Conservation (phyloP, 2,113 vertebrate genomes). For the Sphyrna mokarran region DNA sequence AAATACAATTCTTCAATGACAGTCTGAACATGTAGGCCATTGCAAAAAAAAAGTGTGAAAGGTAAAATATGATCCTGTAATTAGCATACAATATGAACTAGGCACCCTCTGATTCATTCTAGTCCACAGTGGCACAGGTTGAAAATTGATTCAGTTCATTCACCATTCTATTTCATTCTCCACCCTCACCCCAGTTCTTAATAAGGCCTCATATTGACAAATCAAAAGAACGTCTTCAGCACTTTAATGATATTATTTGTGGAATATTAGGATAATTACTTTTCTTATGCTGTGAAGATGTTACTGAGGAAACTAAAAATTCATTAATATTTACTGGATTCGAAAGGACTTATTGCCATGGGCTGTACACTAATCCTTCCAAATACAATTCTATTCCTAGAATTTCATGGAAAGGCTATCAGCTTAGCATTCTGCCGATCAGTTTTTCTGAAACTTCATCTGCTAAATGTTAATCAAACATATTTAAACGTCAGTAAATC, state of each 20-base stretch:
- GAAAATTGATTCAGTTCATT: neutral
- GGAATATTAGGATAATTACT: neutral
- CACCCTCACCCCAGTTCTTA: too few relatives aligned
- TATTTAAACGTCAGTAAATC: neutral
- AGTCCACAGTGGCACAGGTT: neutral
- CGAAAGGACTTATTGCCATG: neutral
- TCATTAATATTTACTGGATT: neutral
- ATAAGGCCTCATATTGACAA: neutral
- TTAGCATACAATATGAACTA: neutral
- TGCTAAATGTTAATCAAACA: neutral
- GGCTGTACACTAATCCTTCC: neutral
- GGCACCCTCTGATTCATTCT: neutral
- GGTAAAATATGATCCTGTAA: neutral
- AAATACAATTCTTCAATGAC: neutral
- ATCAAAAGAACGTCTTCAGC: neutral
- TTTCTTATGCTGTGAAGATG: neutral
- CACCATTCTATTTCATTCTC: neutral
- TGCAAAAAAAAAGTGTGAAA: neutral
- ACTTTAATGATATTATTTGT: neutral
- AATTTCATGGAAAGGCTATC: neutral
- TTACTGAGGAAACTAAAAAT: constrained; percentile 1
- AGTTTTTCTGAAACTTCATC: neutral
- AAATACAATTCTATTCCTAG: neutral
- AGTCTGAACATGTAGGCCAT: neutral
- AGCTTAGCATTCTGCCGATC: neutral